Percentiles rank a stretch among this genome's conserved stretches.
These are phyloP conservation scores for Drosophila cracens DNA, from an alignment of 2,888 invertebrate genomes.

Conservation along the genomic window DNA sequence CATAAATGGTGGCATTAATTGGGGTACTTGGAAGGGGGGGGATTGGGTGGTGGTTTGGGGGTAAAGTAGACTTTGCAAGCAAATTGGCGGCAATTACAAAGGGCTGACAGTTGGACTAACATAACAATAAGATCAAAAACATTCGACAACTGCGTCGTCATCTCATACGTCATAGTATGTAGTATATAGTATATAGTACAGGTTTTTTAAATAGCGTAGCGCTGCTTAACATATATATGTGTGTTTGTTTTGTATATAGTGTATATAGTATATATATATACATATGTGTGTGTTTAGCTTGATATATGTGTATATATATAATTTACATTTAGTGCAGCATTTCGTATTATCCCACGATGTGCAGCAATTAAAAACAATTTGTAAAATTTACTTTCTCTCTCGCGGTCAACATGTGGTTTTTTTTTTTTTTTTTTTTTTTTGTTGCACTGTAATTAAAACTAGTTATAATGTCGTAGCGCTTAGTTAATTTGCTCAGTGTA, in stretches of 20 bases:
- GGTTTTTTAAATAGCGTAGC: constrained; percentile 61
- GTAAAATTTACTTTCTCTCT: constrained; percentile 55
- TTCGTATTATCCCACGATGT: constrained; percentile 20
- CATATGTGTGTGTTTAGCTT: neutral
- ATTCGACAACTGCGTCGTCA: constrained; percentile 56
- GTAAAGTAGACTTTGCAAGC: constrained; percentile 58
- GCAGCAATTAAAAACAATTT: constrained; percentile 69
- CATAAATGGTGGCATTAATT: constrained; percentile 42
- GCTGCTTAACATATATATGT: constrained; percentile 35
- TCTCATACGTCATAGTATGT: constrained; percentile 49
- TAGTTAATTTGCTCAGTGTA: constrained; percentile 16
- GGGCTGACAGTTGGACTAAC: constrained; percentile 55
- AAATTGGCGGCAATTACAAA: constrained; percentile 72
- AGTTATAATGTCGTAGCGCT: constrained; percentile 42
- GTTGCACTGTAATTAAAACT: constrained; percentile 49
- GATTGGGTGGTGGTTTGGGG: neutral
- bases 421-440: neutral
- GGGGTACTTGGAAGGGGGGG: neutral
- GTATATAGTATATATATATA: constrained; percentile 13
- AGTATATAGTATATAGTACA: constrained; percentile 72
- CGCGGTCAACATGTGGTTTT: neutral
- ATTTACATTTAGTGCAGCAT: constrained; percentile 65
- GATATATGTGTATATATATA: constrained; percentile 37
- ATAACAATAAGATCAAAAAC: constrained; percentile 57
- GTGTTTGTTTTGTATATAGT: constrained; percentile 21